phyloP scores from a whole-genome alignment of 1,140 invertebrate genomes.

The Lepidurus packardi region DNA sequence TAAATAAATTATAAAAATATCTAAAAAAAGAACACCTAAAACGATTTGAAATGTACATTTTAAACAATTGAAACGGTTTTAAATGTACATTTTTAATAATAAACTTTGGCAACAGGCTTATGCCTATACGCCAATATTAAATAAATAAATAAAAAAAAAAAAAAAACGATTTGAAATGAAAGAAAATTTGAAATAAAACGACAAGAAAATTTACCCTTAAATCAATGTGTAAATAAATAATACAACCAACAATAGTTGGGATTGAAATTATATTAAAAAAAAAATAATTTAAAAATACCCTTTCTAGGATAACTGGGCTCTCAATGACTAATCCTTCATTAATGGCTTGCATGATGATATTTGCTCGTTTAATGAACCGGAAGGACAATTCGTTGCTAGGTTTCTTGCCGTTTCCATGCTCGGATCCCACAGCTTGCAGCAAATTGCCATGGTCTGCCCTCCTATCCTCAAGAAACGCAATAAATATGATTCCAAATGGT shows the following conservation, averaged over 20 bases:
- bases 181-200: neutral
- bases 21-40: no score
- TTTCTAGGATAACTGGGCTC: conserved; percentile 51
- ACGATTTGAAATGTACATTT: no score
- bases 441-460: neutral
- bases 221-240: no score
- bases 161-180: neutral
- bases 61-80: no score
- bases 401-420: neutral
- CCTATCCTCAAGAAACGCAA: neutral
- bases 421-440: neutral
- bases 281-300: conserved; percentile 40
- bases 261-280: neutral
- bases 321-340: conserved; percentile 54
- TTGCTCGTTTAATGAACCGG: conserved; percentile 50
- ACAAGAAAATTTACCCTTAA: neutral
- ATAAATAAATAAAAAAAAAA: no score
- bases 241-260: no score
- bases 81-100: no score
- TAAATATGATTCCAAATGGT: neutral
- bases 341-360: conserved; percentile 56
- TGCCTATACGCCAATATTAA: no score
- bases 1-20: no score
- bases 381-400: conserved; percentile 33
- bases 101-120: no score